Evolutionary conservation across 2,113 vertebrate genomes (phyloP).

Genomic region (Podarcis raffonei): DNA sequence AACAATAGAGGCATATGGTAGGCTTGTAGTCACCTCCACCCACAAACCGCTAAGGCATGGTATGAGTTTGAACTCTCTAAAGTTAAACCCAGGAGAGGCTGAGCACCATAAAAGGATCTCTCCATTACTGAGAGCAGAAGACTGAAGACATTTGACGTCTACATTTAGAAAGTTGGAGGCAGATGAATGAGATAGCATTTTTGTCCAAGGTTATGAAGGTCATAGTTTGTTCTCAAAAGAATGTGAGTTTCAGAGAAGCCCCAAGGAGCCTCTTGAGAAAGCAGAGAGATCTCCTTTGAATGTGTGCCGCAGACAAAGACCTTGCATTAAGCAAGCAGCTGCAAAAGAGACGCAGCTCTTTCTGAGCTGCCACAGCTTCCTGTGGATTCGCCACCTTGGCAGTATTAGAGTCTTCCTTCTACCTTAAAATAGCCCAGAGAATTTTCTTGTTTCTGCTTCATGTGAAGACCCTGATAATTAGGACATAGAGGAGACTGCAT

Average conservation of each 20-base stretch:
- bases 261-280: conserved; percentile 1
- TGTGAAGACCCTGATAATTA: conserved; percentile 55
- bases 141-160: neutral
- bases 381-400: conserved; percentile 50
- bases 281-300: accelerated
- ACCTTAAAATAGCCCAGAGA: conserved; percentile 58
- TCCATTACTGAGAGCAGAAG: neutral
- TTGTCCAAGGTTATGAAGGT: neutral
- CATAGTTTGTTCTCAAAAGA: neutral
- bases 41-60: neutral
- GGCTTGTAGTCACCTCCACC: too few relatives aligned
- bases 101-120: neutral
- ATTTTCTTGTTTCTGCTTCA: conserved; percentile 36
- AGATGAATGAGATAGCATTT: neutral
- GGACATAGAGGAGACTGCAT: conserved; percentile 58
- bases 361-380: conserved; percentile 42
- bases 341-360: conserved; percentile 13
- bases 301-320: conserved; percentile 6
- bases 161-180: neutral
- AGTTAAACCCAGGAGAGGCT: neutral
- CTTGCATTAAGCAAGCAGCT: conserved; percentile 5
- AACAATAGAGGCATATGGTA: neutral
- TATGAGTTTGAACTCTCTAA: neutral
- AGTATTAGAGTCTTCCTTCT: conserved; percentile 50
- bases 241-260: neutral